Evolutionary conservation across 2,888 invertebrate species (phyloP).

Genomic region (Micoletzkya japonica): DNA sequence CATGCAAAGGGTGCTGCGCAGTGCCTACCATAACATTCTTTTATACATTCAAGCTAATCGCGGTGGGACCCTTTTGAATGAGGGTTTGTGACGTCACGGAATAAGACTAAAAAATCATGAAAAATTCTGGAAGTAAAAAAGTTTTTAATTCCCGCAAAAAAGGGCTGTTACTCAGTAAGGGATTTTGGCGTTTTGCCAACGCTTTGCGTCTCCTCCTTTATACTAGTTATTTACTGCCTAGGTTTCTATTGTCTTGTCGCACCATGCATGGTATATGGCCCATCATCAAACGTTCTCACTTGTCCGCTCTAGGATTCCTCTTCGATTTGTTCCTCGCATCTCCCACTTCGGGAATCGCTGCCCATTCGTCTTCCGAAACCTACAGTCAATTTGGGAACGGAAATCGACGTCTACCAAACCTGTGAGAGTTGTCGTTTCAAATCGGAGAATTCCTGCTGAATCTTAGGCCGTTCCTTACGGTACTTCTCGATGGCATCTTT

Average conservation of each 20-base stretch:
- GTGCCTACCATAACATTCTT: too few species aligned
- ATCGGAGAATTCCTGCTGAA: conserved; percentile 98
- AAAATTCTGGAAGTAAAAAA: not conserved
- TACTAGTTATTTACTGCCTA: too few species aligned
- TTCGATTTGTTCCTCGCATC: conserved; percentile 95
- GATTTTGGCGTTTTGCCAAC: too few species aligned
- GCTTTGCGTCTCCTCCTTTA: too few species aligned
- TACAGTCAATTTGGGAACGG: conserved; percentile 18
- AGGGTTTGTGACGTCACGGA: not conserved
- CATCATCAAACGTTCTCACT: conserved; percentile 66
- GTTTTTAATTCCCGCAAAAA: not conserved
- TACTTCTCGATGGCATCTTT: conserved; percentile 85
- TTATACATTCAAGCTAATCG: too few species aligned
- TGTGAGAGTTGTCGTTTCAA: conserved; percentile 74
- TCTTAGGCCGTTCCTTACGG: conserved; percentile 96
- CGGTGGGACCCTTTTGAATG: too few species aligned
- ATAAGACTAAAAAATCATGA: not conserved
- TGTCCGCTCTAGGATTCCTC: conserved; percentile 89
- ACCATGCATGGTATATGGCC: conserved; percentile 9
- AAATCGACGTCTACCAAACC: conserved; percentile 65
- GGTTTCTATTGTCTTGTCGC: too few species aligned
- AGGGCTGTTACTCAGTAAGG: too few species aligned
- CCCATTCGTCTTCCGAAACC: conserved; percentile 87
- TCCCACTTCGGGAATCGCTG: conserved; percentile 96
- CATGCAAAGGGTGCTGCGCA: too few species aligned